Conservation (phyloP, 2,797 vertebrate genomes). For the Astyanax mexicanus region DNA sequence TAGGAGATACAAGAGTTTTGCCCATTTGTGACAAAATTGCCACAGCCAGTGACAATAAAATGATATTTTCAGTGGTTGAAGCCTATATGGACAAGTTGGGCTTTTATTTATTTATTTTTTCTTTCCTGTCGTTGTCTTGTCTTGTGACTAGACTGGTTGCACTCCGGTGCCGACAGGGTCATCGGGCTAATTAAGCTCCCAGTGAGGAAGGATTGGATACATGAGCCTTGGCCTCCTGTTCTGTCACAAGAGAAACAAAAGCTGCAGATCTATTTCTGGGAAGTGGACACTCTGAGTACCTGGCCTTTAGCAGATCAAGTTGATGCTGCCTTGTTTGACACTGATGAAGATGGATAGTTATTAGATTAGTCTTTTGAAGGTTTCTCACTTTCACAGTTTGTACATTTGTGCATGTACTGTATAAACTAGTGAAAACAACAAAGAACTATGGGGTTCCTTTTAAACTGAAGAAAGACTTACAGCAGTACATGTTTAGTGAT, state of each 20-base stretch:
- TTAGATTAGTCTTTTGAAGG: slow-evolving; percentile 28
- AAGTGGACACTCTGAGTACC: slow-evolving; percentile 52
- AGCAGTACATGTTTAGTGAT: background rate
- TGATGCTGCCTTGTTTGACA: slow-evolving; percentile 49
- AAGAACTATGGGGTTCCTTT: background rate
- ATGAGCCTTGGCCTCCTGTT: slow-evolving; percentile 47
- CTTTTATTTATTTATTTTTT: background rate
- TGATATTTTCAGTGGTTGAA: no score
- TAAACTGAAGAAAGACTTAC: background rate
- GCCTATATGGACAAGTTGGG: background rate
- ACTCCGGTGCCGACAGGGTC: slow-evolving; percentile 40
- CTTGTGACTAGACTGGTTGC: slow-evolving; percentile 7
- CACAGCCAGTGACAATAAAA: no score
- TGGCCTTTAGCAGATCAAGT: slow-evolving; percentile 36
- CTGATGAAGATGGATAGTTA: slow-evolving; percentile 42
- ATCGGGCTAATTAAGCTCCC: slow-evolving; percentile 56
- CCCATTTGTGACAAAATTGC: no score
- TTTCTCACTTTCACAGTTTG: background rate
- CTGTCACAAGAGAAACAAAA: slow-evolving; percentile 52
- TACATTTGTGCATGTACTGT: background rate
- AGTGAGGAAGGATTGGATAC: slow-evolving; percentile 51
- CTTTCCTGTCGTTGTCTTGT: background rate
- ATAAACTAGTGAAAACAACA: background rate
- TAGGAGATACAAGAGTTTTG: no score
- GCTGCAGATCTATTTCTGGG: slow-evolving; percentile 58